phyloP scores from a whole-genome alignment of 2,797 vertebrate species.

The Chrosomus eos region DNA sequence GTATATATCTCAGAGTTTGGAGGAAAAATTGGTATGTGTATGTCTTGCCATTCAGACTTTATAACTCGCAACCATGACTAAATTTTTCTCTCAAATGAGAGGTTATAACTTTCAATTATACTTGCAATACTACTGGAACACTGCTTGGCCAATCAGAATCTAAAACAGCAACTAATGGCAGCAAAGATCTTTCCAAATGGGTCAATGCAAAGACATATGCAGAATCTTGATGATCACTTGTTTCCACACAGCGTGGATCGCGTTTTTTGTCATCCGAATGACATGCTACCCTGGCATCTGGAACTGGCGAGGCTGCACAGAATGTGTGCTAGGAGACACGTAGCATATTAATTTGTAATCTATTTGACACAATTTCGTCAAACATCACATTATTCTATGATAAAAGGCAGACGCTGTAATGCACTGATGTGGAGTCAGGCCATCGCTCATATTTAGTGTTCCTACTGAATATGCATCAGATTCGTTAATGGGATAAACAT shows the following conservation, averaged over 20 bases:
- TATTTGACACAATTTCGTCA: constrained; percentile 79
- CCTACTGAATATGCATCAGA: constrained; percentile 80
- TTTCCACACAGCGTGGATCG: constrained; percentile 13
- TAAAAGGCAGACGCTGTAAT: constrained; percentile 75
- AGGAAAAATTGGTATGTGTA: neutral
- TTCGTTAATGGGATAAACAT: constrained; percentile 73
- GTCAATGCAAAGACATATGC: constrained; percentile 20
- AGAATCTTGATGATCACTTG: constrained; percentile 14
- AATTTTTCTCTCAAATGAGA: neutral
- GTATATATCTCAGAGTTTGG: neutral
- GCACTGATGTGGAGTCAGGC: constrained; percentile 73
- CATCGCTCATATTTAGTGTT: constrained; percentile 72
- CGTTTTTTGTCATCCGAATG: constrained; percentile 43
- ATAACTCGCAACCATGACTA: neutral
- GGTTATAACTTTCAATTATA: neutral
- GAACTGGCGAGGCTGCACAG: constrained; percentile 52
- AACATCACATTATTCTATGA: constrained; percentile 78
- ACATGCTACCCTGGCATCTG: constrained; percentile 62
- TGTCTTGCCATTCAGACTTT: neutral
- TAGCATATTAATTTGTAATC: constrained; percentile 79
- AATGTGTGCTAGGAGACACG: constrained; percentile 60
- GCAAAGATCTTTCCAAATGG: neutral
- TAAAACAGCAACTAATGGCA: neutral
- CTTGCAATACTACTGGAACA: neutral
- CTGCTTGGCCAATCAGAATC: neutral